Conservation (phyloP, 30 jellyfish, hydroid and myxozoan genomes). For the Hydractinia echinata region DNA sequence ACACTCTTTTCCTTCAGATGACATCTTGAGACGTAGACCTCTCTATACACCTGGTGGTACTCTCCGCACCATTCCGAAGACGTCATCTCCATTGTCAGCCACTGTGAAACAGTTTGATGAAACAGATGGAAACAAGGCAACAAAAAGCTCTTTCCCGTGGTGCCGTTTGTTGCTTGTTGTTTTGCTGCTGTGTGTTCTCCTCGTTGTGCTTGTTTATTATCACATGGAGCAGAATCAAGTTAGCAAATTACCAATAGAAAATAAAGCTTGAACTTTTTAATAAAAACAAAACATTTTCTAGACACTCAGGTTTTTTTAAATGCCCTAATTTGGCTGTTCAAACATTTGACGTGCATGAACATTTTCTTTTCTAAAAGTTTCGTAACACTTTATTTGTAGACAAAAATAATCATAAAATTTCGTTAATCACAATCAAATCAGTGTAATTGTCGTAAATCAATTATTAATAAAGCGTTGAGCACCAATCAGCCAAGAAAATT, state of each 20-base stretch:
- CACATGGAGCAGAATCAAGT: constrained; percentile 10
- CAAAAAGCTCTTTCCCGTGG: constrained; percentile 9
- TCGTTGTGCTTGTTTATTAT: constrained; percentile 18
- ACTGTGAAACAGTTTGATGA: background rate
- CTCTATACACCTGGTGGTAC: constrained; percentile 37
- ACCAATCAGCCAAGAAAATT: too few species aligned
- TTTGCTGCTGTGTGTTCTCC: background rate
- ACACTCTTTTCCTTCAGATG: constrained; percentile 4
- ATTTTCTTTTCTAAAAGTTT: too few species aligned
- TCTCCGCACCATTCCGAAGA: background rate
- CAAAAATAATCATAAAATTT: too few species aligned
- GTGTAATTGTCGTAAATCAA: too few species aligned
- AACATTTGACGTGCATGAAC: too few species aligned
- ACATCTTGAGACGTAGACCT: constrained; percentile 14
- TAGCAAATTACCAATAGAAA: background rate
- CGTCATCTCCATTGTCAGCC: background rate
- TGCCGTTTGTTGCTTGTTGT: background rate
- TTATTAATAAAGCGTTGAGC: too few species aligned
- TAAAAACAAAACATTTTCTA: too few species aligned
- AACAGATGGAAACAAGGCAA: background rate
- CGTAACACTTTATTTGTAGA: too few species aligned
- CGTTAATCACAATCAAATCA: too few species aligned
- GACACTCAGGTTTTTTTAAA: too few species aligned
- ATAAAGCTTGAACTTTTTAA: background rate
- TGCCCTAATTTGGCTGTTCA: too few species aligned